Evolutionary conservation across 2,113 vertebrate species (phyloP), one percentile per base, ranked within the genome.

Genomic region (Anguilla rostrata): DNA sequence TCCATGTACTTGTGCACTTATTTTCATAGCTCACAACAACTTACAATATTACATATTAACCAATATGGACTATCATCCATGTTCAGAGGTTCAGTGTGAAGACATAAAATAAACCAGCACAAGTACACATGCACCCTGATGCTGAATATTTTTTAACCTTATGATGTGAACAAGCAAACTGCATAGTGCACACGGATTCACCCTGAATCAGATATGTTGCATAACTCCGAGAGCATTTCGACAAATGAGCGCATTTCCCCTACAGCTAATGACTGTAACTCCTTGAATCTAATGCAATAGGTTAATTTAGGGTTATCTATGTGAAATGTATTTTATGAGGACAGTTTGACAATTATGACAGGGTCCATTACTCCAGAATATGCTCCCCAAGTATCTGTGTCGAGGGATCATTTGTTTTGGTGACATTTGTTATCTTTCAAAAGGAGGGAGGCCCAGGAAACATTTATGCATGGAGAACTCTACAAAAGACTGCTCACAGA

Each of bases 401-500:
- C 39, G 71, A 75, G 26, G 71, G 71, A 75, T n/a, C 71, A 85
- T 20, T 57, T 34, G 20, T 78, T 66, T 66, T 66, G 60, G 60
- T 66, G 60, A 66, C 60, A 66, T 60, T n/a, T 34, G 34, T 56
- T 56, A 14, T 26, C 49, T 75, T 22, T 34, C 71, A 71, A 71
- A 9, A 75, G 0, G 29, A 11, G 49, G 40, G 63, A 82, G 14
- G 43, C 16, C 81, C 49, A 63, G 75, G 79, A 41, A 84, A 78
- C 16, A 34, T 49, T 20, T 40, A 80, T 56, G 34, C n/a, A 34
- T 81, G 12, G 60, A 79, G 82, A 83, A 34, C 63, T 80, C 80
- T 66, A 66, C 60, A 66, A 86, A 49, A 83, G 39, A 78, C 63
- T 75, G 63, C 86, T 86, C 56, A 83, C 86, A 86, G 81, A 49